These are phyloP conservation scores for Cheilosia grossa DNA, from an alignment of 2,888 invertebrate species.

Conservation along the genomic window DNA sequence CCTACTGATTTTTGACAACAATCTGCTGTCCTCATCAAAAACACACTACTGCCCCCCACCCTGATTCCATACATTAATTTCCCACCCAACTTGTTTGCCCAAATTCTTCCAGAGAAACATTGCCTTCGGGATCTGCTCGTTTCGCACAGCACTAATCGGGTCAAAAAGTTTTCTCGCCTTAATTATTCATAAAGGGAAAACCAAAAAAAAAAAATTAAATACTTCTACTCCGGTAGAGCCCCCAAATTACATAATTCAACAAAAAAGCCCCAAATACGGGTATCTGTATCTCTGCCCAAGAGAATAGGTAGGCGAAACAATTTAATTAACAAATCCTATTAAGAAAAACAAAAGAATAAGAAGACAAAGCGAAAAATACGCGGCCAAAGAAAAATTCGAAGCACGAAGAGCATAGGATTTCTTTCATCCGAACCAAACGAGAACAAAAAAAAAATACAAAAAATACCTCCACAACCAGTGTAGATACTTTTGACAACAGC, in stretches of 20 bases:
- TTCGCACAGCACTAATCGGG: slow-evolving; percentile 43
- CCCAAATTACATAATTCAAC: slow-evolving; percentile 56
- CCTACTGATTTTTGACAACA: background rate
- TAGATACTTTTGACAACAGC: slow-evolving; percentile 71
- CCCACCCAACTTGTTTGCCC: slow-evolving; percentile 17
- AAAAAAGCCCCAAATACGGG: slow-evolving; percentile 42
- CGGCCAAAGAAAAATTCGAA: slow-evolving; percentile 33
- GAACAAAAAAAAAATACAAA: background rate
- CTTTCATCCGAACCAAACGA: slow-evolving; percentile 5
- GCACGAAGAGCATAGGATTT: slow-evolving; percentile 52
- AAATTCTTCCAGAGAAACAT: slow-evolving; percentile 27
- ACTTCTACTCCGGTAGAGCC: slow-evolving; percentile 4
- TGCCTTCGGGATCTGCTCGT: slow-evolving; percentile 42
- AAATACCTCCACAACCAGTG: slow-evolving; percentile 37
- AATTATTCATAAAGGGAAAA: slow-evolving; percentile 54
- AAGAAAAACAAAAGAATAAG: slow-evolving; percentile 63
- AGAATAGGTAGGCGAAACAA: slow-evolving; percentile 42
- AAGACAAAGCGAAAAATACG: slow-evolving; percentile 22
- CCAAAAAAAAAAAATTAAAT: slow-evolving; percentile 3
- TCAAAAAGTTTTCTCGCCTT: slow-evolving; percentile 43
- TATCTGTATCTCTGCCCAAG: slow-evolving; percentile 23
- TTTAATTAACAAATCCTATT: slow-evolving; percentile 74
- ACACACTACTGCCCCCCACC: background rate
- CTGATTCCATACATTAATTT: slow-evolving; percentile 24
- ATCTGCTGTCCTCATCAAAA: slow-evolving; percentile 22